These are phyloP conservation scores for Acanthacorydalis orientalis DNA, from an alignment of 2,888 invertebrate genomes.

Conservation along the genomic window DNA sequence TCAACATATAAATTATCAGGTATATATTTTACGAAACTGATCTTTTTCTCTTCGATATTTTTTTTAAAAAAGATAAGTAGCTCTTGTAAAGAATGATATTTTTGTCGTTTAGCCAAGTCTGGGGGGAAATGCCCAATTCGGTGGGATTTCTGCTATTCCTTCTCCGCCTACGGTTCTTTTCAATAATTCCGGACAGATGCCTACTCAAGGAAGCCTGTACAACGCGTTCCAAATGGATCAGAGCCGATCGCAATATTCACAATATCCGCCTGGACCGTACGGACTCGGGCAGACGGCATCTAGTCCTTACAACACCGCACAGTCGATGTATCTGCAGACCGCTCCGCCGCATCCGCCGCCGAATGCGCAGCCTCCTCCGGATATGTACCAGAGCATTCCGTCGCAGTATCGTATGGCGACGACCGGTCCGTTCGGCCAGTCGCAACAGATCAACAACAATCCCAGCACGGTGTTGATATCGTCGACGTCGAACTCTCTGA, in stretches of 20 bases:
- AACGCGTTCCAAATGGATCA: conserved; percentile 60
- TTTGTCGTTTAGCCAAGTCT: conserved; percentile 21
- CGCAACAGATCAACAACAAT: conserved; percentile 62
- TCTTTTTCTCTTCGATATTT: neutral
- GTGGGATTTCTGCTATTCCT: conserved; percentile 68
- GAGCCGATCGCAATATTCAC: conserved; percentile 63
- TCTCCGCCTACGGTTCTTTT: conserved; percentile 71
- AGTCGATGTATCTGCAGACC: conserved; percentile 55
- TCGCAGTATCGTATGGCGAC: conserved; percentile 42
- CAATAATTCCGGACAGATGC: conserved; percentile 57
- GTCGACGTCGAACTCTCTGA: conserved; percentile 71
- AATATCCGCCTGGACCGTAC: conserved; percentile 54
- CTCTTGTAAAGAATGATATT: neutral
- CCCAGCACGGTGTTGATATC: conserved; percentile 80
- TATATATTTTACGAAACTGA: conserved; percentile 20
- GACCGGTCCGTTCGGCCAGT: conserved; percentile 56
- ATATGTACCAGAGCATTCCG: conserved; percentile 47
- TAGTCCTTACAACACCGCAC: conserved; percentile 27
- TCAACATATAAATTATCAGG: conserved; percentile 56
- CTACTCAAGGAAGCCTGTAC: conserved; percentile 59
- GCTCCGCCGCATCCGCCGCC: conserved; percentile 37
- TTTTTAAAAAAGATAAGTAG: neutral
- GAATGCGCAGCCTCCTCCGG: conserved; percentile 43
- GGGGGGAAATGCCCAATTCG: conserved; percentile 41
- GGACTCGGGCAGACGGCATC: conserved; percentile 45